Base-by-base conservation (phyloP, 35 echinoderm and acorn worm genomes). In the Nesometra sesokonis region DNA sequence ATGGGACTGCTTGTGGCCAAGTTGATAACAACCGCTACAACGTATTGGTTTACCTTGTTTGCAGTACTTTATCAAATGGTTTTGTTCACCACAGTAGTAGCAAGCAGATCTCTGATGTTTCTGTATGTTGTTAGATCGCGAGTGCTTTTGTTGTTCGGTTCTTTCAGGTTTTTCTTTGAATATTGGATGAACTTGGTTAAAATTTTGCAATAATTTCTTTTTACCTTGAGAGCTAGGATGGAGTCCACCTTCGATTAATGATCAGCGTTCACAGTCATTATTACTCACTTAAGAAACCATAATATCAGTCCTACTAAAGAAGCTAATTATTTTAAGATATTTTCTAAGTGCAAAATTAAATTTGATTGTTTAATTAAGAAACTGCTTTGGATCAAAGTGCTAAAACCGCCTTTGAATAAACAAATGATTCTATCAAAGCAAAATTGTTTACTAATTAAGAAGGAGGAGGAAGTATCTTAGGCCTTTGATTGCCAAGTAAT, bases 161-260 rank as follows among this genome's bases (percentile, higher is more conserved):
- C 52, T 9, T 19, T 67, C 52, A 17, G 52, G 0, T 19, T 27
- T 17, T 9, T 67, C 38, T 43, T 43, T 43, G 38, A 43, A 7
- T 43, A 43, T 43, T 4, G 5, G 38, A 43, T 43, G 38, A 11
- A 76, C 84, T 35, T 29, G 5, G 36, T 88, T 32, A 7, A 89
- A 57, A 46, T 89, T 89, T 31, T 67, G 32, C 15, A 89, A 47
- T 0, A 89, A 47, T 57, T 81, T 81, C 21, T 29, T 29, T 29
- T 80, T 89, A 27, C 87, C 87, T 46, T 43, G 47, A 23, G 35
- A 77, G 38, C 80, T 82, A 34, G 83, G 87, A 30, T 89, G 80
- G 9, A 89, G 29, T 17, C 52, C 35, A 35, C 52, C 33, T 23
- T 36, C 34, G 46, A 83, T 47, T 30, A 84, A 35, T 11, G 47